These are phyloP conservation scores for Acholoe squamosa DNA, from an alignment of 2,888 invertebrate species.

Conservation along the genomic window DNA sequence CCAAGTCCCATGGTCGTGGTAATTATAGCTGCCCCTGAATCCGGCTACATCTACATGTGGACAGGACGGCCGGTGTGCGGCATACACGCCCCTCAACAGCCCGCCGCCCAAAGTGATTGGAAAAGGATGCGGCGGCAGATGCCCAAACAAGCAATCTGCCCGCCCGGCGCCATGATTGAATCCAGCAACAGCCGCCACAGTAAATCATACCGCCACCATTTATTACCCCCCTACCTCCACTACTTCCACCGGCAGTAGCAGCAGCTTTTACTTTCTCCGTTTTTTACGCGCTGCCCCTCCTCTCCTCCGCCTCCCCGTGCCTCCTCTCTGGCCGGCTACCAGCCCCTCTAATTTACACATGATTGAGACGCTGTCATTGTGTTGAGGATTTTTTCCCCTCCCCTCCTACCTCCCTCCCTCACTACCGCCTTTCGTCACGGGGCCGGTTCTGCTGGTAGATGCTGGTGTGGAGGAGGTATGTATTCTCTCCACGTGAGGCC, in stretches of 20 bases:
- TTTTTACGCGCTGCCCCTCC: neutral
- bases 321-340: neutral
- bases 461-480: neutral
- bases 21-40: slow-evolving; percentile 33
- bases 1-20: neutral
- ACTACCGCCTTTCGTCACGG: neutral
- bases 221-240: neutral
- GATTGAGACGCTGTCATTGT: slow-evolving; percentile 22
- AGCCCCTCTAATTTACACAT: slow-evolving; percentile 3
- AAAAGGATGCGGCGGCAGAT: slow-evolving; percentile 48
- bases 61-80: neutral
- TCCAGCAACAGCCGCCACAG: slow-evolving; percentile 44
- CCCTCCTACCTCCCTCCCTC: neutral
- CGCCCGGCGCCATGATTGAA: slow-evolving; percentile 36
- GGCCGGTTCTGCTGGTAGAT: neutral
- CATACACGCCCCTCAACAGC: slow-evolving; percentile 31
- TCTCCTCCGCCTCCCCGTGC: neutral
- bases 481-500: neutral
- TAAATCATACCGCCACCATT: slow-evolving; percentile 19
- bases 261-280: neutral
- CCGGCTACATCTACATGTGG: slow-evolving; percentile 47
- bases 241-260: neutral
- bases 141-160: slow-evolving; percentile 53
- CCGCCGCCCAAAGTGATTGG: slow-evolving; percentile 49
- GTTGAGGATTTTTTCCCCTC: neutral